These are phyloP conservation scores for Amblyornis subalaris DNA, from an alignment of 2,113 vertebrate species.

Conservation along the genomic window DNA sequence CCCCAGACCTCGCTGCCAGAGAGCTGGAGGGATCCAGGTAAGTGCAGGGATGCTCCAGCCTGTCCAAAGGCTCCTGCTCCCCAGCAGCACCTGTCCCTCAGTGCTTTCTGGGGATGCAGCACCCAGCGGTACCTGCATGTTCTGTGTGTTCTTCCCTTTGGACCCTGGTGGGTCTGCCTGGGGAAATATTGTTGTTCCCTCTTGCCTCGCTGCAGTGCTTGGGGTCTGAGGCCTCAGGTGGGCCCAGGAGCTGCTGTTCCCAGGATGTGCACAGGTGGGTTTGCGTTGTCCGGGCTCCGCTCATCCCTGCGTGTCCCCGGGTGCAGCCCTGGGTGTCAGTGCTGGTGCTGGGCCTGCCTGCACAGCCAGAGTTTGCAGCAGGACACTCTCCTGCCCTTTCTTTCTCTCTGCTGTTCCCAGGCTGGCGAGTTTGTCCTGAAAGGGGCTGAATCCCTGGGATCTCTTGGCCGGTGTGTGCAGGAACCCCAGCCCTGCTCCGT, in stretches of 20 bases:
- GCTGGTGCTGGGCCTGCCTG: not conserved
- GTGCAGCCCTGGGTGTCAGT: too few species aligned
- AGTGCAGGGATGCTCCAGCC: fast-evolving
- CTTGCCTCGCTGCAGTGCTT: not conserved
- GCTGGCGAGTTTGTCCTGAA: fast-evolving
- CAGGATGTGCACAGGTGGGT: not conserved
- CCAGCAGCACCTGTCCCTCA: not conserved
- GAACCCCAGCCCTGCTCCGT: fast-evolving
- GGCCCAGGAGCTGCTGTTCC: fast-evolving
- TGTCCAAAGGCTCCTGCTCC: not conserved
- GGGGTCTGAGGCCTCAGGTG: not conserved
- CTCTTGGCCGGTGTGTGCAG: not conserved
- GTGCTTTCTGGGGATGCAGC: not conserved
- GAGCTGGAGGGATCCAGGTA: not conserved
- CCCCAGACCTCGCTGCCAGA: not conserved
- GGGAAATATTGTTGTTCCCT: fast-evolving
- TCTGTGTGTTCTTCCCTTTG: not conserved
- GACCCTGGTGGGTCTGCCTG: not conserved
- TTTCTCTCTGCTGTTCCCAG: not conserved
- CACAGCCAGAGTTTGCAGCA: fast-evolving
- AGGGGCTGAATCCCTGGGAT: not conserved
- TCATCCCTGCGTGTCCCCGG: fast-evolving
- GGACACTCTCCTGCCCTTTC: not conserved
- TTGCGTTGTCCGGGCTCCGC: not conserved
- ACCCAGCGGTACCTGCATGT: not conserved